phyloP scores from a whole-genome alignment of 2,888 invertebrate genomes.

The Charanyca ferruginea region DNA sequence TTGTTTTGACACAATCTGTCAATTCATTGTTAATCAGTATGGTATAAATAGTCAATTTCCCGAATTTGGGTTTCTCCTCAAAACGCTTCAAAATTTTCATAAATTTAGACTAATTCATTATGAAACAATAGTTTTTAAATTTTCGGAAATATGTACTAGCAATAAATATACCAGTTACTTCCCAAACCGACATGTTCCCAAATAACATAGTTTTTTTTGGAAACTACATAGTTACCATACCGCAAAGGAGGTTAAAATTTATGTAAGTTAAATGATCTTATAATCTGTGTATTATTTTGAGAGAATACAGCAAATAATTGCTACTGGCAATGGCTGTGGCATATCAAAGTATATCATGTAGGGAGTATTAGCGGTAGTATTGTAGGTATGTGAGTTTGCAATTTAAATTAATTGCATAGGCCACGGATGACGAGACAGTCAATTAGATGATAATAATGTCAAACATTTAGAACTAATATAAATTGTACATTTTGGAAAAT shows the following conservation, averaged over 20 bases:
- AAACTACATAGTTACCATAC: conserved; percentile 46
- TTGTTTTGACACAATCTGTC: conserved; percentile 34
- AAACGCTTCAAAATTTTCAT: background rate
- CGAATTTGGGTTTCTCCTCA: background rate
- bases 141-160: conserved; percentile 51
- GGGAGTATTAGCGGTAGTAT: no score
- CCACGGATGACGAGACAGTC: no score
- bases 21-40: conserved; percentile 61
- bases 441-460: no score
- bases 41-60: conserved; percentile 56
- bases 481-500: no score
- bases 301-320: no score
- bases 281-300: no score
- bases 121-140: background rate
- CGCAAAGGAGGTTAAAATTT: conserved; percentile 42
- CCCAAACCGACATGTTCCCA: conserved; percentile 46
- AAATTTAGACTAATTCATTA: background rate
- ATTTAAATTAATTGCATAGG: no score
- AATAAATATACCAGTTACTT: conserved; percentile 26
- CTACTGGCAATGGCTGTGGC: no score
- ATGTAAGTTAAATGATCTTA: conserved; percentile 40
- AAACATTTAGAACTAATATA: no score
- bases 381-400: no score
- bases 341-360: no score
- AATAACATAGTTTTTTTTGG: conserved; percentile 41